Base-by-base conservation (phyloP, 1,140 invertebrate species). In the Listronotus bonariensis region DNA sequence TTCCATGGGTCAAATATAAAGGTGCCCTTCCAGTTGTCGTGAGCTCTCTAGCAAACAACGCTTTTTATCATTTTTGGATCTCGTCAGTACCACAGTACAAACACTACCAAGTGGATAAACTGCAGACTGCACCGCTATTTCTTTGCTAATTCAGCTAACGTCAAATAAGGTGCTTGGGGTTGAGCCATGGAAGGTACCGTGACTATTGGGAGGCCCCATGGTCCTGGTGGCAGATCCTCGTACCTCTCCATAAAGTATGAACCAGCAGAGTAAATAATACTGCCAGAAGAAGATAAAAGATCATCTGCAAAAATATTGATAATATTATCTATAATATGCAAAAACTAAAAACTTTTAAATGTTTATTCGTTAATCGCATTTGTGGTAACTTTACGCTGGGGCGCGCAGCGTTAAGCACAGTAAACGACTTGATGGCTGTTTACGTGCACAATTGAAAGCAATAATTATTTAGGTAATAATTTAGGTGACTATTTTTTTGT, bases 1-100 rank as follows among this genome's bases (percentile, higher is more conserved):
- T 89, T 38, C 91, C 92, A 74, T 93, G 89, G 0, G 92, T 93
- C 15, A 94, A 77, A 74, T 87, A 91, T 0, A 95, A 82, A 0
- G 91, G 91, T 0, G 92, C 91, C 53, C 92, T 80, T 11, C 87
- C 89, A 2, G 86, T 80, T 68, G 91, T 88, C 0, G 75, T 82
- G 20, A 26, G 5, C 18, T 92, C 88, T 72, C 87, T 87, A 0
- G 84, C 80, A 36, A 95, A 86, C 3, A 87, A 84, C 61, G 89
- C n/a, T 85, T 32, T 86, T 83, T 3, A 95, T 82, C 15, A 91
- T 61, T 43, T 84, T 81, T 6, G 86, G 84, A 77, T 94, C 91
- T n/a, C 0, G 89, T 85, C 1, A 95, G 69, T 1, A 94, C 83
- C 0, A 95, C 85, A 0, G 90, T 85, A 51, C 86, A 85, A 3